phyloP scores from a whole-genome alignment of 2,888 invertebrate genomes.

The Lycaena phlaeas region DNA sequence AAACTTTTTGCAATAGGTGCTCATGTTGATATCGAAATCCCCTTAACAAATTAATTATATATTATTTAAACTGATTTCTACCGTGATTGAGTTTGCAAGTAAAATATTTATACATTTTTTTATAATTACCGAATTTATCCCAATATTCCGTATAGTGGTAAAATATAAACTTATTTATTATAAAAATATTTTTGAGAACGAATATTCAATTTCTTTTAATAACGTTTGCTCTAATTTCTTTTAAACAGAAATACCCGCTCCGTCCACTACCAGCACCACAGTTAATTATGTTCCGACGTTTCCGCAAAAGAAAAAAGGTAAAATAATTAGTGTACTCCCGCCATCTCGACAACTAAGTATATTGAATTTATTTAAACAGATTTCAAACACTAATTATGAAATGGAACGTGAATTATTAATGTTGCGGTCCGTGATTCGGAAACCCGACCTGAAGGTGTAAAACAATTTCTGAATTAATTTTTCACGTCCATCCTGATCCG shows the following conservation, averaged over 20 bases:
- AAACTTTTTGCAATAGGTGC: too few relatives aligned
- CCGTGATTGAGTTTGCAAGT: too few relatives aligned
- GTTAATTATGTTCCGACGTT: constrained; percentile 71
- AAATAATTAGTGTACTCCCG: constrained; percentile 12
- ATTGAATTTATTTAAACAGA: constrained; percentile 5
- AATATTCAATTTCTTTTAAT: constrained; percentile 15
- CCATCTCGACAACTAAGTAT: background rate
- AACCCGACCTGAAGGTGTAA: constrained; percentile 33
- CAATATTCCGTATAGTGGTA: too few relatives aligned
- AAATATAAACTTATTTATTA: background rate
- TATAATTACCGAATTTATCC: too few relatives aligned
- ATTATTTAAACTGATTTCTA: too few relatives aligned
- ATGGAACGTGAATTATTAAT: constrained; percentile 15
- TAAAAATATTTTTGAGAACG: constrained; percentile 14
- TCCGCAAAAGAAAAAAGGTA: constrained; percentile 78
- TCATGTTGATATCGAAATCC: too few relatives aligned
- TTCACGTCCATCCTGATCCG: constrained; percentile 35
- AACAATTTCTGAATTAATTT: constrained; percentile 36
- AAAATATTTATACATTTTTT: too few relatives aligned
- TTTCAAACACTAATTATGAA: constrained; percentile 2
- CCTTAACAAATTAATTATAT: too few relatives aligned
- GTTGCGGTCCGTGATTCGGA: constrained; percentile 20
- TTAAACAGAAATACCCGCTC: constrained; percentile 86
- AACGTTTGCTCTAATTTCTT: constrained; percentile 14
- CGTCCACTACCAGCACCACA: constrained; percentile 79